Conservation (phyloP, 2,888 invertebrate species). For the Drosophila trichaetosa region DNA sequence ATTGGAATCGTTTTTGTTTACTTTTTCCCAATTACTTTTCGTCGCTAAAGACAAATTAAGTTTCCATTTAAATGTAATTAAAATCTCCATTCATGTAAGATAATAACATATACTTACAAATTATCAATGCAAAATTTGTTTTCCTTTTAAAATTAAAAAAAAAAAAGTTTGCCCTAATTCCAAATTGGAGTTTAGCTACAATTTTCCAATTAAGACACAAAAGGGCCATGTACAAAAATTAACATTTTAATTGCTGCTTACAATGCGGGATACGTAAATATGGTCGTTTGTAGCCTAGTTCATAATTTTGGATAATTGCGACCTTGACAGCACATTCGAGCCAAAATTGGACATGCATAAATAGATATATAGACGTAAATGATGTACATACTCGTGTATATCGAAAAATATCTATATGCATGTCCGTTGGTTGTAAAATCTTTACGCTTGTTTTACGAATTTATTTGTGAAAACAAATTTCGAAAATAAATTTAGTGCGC, state of each 20-base stretch:
- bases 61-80: slow-evolving; percentile 2
- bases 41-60: not conserved
- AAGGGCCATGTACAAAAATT: not conserved
- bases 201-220: not conserved
- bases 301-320: slow-evolving; percentile 1
- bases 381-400: not conserved
- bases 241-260: not conserved
- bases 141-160: not conserved
- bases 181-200: not conserved
- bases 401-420: not conserved
- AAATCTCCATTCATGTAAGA: not conserved
- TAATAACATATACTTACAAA: not conserved
- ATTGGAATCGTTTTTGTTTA: slow-evolving; percentile 24
- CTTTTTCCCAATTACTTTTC: not conserved
- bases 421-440: slow-evolving; percentile 6
- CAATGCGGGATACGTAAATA: not conserved
- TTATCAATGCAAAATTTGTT: not conserved
- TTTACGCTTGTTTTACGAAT: not conserved
- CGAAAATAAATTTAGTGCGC: slow-evolving; percentile 34
- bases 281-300: not conserved
- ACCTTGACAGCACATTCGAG: not conserved
- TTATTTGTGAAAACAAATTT: slow-evolving; percentile 43
- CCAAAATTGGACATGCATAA: slow-evolving; percentile 4
- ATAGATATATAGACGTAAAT: slow-evolving; percentile 2
- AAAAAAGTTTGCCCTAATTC: not conserved